Evolutionary conservation across 2,888 invertebrate genomes (phyloP), one percentile per base, ranked within the genome.

Genomic region (Serripes groenlandicus): DNA sequence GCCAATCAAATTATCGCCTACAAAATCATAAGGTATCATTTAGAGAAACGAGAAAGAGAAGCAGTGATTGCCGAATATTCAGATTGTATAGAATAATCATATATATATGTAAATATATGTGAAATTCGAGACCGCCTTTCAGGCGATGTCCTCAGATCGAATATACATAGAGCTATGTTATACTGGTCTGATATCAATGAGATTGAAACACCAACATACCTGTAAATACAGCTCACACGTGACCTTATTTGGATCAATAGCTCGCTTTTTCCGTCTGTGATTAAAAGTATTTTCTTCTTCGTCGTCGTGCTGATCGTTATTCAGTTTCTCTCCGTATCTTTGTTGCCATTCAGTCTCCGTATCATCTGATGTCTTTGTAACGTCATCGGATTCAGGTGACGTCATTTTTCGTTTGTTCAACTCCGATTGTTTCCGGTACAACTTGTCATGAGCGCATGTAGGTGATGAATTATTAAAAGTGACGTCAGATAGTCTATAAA

Each of bases 401-500:
- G 34, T 30, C 26, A 21, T 23, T 23, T n/a, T 71, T 30, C 3
- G n/a, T 64, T 60, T 60, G 26, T 62, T 60, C 28, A 69, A 26
- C n/a, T 56, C 28, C 21, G 0, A 66, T 42, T 81, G 78, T 32
- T 32, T 75, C n/a, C 70, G 30, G 18, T 70, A 62, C 11, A 86
- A 21, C 28, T 69, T 54, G 74, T 90, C 88, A 70, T 88, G 78
- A 62, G 88, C 71, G 85, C 93, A 88, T 73, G 88, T 72, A 64
- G 85, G 70, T 74, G 80, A 56, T 75, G 90, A 69, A 66, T 86
- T 32, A 26, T 87, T 85, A 96, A 95, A 78, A 96, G 95, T 72
- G 97, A 99, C 97, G 95, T 98, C 97, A 90, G 97, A 96, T 91
- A 98, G 98, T 93, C 97, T 97, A 95, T 99, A 99, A 94, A 99